Conservation (phyloP, 1,140 invertebrate genomes). For the Leptoteleia sp. region DNA sequence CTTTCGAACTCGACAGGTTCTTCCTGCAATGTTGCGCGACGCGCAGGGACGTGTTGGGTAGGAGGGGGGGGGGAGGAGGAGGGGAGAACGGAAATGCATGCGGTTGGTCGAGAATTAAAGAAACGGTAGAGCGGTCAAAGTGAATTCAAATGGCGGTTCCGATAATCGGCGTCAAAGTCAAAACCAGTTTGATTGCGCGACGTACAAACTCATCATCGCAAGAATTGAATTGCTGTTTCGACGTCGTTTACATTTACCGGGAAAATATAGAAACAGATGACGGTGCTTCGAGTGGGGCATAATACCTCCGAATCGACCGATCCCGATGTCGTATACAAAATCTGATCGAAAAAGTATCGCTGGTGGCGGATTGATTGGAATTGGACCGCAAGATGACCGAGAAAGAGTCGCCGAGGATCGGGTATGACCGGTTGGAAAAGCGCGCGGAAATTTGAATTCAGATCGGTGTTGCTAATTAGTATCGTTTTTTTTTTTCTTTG, state of each 20-base stretch:
- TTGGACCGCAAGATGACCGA: too few relatives aligned
- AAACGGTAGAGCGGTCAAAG: slow-evolving; percentile 30
- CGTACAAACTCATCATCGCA: neutral
- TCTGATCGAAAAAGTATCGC: neutral
- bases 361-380: too few relatives aligned
- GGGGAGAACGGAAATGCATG: slow-evolving; percentile 30
- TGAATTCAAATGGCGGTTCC: neutral
- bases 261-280: neutral
- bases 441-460: too few relatives aligned
- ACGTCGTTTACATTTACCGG: too few relatives aligned
- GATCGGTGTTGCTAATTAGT: slow-evolving; percentile 45
- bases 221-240: too few relatives aligned
- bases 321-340: slow-evolving; percentile 1
- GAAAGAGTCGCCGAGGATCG: too few relatives aligned
- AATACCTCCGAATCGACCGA: slow-evolving; percentile 2
- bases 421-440: slow-evolving; percentile 2
- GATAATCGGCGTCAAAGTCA: neutral
- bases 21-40: slow-evolving; percentile 38
- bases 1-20: slow-evolving; percentile 2
- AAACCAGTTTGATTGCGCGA: neutral
- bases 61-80: too few relatives aligned
- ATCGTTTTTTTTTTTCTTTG: slow-evolving; percentile 28
- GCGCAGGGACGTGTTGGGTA: slow-evolving; percentile 15
- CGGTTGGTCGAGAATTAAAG: slow-evolving; percentile 34
- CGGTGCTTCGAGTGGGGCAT: neutral